Evolutionary conservation across 2,113 vertebrate genomes (phyloP).

Genomic region (Pholis gunnellus): DNA sequence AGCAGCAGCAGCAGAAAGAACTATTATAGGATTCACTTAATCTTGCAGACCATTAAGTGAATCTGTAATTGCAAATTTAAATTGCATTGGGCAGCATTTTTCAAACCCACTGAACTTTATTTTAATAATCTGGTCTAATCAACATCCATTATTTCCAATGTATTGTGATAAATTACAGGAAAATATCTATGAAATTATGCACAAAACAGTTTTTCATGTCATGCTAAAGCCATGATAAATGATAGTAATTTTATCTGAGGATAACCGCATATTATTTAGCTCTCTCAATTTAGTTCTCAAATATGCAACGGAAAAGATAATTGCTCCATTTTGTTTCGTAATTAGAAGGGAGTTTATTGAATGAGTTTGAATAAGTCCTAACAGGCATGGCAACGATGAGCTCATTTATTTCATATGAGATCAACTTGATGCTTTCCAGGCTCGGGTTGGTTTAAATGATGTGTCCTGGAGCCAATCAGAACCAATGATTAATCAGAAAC

Average conservation of each 20-base stretch:
- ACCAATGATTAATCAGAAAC: background rate
- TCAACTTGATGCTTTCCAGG: background rate
- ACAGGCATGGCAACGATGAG: background rate
- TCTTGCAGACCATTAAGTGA: background rate
- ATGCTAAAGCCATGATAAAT: background rate
- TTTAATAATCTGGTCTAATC: background rate
- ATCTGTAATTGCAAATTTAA: background rate
- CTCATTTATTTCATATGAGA: constrained; percentile 12
- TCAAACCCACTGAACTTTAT: background rate
- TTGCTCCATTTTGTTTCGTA: background rate
- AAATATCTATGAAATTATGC: background rate
- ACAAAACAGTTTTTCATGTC: background rate
- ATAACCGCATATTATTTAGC: background rate
- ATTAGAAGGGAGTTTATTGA: background rate
- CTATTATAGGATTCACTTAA: background rate
- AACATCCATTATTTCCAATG: background rate
- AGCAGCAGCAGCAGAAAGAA: constrained; percentile 18
- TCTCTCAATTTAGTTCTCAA: background rate
- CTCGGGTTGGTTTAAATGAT: background rate
- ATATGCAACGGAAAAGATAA: background rate
- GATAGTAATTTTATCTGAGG: background rate
- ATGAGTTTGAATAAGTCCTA: background rate
- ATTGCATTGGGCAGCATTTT: background rate
- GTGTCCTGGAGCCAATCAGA: background rate
- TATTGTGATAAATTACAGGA: background rate